phyloP scores from a whole-genome alignment of 2,888 invertebrate genomes.

The Bellardia bayeri region DNA sequence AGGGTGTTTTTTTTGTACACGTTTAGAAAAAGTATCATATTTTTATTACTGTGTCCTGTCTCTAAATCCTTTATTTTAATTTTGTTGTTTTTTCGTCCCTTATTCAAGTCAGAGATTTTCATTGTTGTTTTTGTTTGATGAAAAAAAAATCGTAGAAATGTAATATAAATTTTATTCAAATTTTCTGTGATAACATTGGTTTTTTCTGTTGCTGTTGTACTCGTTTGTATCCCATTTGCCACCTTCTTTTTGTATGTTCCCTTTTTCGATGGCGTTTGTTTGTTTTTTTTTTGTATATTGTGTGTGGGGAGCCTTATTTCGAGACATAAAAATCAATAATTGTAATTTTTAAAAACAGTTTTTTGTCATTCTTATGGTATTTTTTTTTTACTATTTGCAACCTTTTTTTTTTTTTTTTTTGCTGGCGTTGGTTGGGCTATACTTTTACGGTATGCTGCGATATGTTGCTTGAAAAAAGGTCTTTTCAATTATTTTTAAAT shows the following conservation, averaged over 20 bases:
- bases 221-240: slow-evolving; percentile 34
- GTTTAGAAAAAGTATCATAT: slow-evolving; percentile 20
- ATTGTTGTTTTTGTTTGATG: slow-evolving; percentile 32
- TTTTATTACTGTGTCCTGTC: background rate
- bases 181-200: slow-evolving; percentile 44
- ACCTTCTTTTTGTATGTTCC: slow-evolving; percentile 31
- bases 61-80: slow-evolving; percentile 42
- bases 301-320: slow-evolving; percentile 52
- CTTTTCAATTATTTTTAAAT: background rate
- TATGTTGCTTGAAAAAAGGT: background rate
- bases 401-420: too few relatives aligned
- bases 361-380: slow-evolving; percentile 28
- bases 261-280: slow-evolving; percentile 27
- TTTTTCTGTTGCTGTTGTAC: slow-evolving; percentile 4
- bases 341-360: slow-evolving; percentile 57
- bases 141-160: slow-evolving; percentile 30
- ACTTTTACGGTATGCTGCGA: background rate
- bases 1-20: slow-evolving; percentile 12
- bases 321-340: slow-evolving; percentile 72
- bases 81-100: slow-evolving; percentile 13
- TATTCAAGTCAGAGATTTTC: background rate
- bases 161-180: slow-evolving; percentile 60
- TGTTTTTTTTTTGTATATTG: slow-evolving; percentile 24
- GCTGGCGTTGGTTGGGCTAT: slow-evolving; percentile 5
- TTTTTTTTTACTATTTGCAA: background rate